phyloP scores from a whole-genome alignment of 2,888 invertebrate genomes.

The Sesamia inferens region DNA sequence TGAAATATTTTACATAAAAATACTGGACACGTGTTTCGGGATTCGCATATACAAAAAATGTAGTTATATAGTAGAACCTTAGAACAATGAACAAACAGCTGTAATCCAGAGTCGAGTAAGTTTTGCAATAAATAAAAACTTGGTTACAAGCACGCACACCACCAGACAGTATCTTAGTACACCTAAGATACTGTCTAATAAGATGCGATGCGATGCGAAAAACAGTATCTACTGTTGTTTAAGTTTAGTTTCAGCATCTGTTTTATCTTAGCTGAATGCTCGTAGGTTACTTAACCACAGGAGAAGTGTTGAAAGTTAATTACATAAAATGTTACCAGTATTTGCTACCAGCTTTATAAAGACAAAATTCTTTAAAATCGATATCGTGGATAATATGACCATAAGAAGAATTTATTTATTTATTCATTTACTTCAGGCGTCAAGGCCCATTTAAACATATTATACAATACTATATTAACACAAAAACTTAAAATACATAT shows the following conservation, averaged over 20 bases:
- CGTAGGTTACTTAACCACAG: neutral
- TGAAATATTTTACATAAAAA: too few species aligned
- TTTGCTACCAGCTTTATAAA: neutral
- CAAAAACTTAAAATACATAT: too few species aligned
- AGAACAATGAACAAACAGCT: constrained; percentile 55
- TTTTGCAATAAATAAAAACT: constrained; percentile 64
- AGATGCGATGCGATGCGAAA: constrained; percentile 24
- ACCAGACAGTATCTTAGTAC: too few species aligned
- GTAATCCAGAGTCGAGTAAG: constrained; percentile 48
- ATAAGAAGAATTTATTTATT: too few species aligned
- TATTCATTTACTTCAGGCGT: too few species aligned
- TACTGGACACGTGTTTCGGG: too few species aligned
- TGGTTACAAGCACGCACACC: neutral
- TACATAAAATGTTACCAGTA: neutral
- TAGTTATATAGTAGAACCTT: constrained; percentile 15
- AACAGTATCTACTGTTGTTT: constrained; percentile 34
- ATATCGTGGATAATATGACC: neutral
- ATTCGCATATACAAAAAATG: too few species aligned
- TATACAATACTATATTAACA: too few species aligned
- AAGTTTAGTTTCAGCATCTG: constrained; percentile 24
- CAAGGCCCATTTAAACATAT: too few species aligned
- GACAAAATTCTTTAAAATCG: neutral
- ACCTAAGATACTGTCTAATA: constrained; percentile 28
- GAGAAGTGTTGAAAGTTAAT: constrained; percentile 17
- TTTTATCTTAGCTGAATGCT: neutral